A percentile compares a stretch with the other conserved stretches of the same genome.
phyloP scores from a whole-genome alignment of 2,888 invertebrate genomes.

The Barypeithes pellucidus region DNA sequence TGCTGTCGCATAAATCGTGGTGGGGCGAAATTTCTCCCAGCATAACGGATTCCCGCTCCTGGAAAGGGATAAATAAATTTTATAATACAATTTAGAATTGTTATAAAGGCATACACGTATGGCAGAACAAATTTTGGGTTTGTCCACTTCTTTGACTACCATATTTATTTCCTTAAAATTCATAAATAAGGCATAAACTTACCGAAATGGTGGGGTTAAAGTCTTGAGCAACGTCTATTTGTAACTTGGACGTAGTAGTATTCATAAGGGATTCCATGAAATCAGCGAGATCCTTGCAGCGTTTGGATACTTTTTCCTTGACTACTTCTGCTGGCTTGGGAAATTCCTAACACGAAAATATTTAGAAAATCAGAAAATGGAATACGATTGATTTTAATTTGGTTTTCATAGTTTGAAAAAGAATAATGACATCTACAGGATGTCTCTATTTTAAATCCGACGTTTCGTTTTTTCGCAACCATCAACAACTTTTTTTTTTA shows the following conservation, averaged over 20 bases:
- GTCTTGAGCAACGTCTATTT: constrained; percentile 77
- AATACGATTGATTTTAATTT: background rate
- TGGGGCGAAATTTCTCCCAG: constrained; percentile 89
- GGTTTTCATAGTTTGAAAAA: too few relatives aligned
- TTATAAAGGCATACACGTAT: background rate
- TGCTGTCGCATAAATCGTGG: constrained; percentile 85
- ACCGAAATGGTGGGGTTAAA: constrained; percentile 77
- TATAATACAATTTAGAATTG: background rate
- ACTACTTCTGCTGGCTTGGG: constrained; percentile 71
- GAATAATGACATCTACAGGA: too few relatives aligned
- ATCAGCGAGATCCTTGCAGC: constrained; percentile 81
- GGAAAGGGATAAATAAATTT: background rate
- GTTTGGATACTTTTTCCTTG: constrained; percentile 79
- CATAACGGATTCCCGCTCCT: constrained; percentile 81
- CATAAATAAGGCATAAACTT: constrained; percentile 71
- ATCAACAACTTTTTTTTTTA: too few relatives aligned
- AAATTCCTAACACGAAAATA: constrained; percentile 62
- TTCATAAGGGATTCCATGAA: constrained; percentile 85
- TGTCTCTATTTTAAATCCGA: too few relatives aligned
- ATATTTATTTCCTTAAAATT: too few relatives aligned
- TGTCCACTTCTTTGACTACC: too few relatives aligned
- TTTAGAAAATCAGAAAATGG: background rate
- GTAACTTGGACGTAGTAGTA: constrained; percentile 72
- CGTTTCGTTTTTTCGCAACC: too few relatives aligned
- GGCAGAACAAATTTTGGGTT: too few relatives aligned